Evolutionary conservation across 2,113 vertebrate species (phyloP), one percentile per base, ranked within the genome.

Genomic region (Pungitius pungitius): DNA sequence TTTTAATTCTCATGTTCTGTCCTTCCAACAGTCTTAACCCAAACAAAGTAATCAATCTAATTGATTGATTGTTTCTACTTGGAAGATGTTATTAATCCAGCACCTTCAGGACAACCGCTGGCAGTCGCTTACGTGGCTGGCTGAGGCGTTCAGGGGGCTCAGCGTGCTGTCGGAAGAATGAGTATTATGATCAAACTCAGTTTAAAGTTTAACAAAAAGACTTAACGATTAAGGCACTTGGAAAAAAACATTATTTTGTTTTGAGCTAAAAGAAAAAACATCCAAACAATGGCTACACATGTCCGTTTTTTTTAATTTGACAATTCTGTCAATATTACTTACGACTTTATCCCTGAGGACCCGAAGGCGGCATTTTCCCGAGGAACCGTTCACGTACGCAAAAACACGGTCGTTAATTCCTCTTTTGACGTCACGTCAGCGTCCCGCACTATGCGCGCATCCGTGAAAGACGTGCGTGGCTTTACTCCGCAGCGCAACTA

Each of bases 101-200:
- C 7, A 22, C 30, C 13, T 17, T 24, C 14, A 15, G 69, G 43
- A 17, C 18, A 52, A 47, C 61, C 33, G 15, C 55, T 87, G 89
- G 84, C 87, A 79, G 33, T 4, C 60, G 91, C 83, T 39, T 79
- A 92, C 91, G 91, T 92, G 91, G 90, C 90, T 71, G 14, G 24
- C 26, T 81, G 90, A 15, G 42, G 78, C 82, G 40, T 90, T 91
- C 22, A 59, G 0, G 0, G 47, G 18, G 0, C 27, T 20, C 6
- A 10, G 6, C 18, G 0, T 0, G 7, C 12, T 24, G 68, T 86
- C 37, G 75, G 73, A 84, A 65, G 0, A 58, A 37, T 30, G 2
- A 39, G 0, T 0, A 2, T 15, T 61, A 1, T 1, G 0, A 4
- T 8, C n/a, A 3, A 39, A 13, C 6, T 6, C 6, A 13, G 27